Evolutionary conservation across 2,888 invertebrate genomes (phyloP).

Genomic region (Stomorhina lunata): DNA sequence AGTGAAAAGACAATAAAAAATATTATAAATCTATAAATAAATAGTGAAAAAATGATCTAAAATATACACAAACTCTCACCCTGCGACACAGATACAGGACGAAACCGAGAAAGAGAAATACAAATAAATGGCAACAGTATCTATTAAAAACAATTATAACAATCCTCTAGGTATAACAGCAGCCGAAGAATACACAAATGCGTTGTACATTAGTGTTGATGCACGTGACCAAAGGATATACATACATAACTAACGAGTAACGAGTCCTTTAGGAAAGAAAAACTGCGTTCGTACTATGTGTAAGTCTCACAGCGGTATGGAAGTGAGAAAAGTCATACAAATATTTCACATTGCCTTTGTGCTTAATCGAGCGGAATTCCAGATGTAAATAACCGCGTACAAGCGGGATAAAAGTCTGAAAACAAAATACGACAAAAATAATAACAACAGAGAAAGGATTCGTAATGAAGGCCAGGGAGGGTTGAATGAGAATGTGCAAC

Average conservation of each 20-base stretch:
- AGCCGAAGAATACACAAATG: constrained; percentile 1
- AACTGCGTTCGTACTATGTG: background rate
- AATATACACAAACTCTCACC: background rate
- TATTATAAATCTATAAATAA: constrained; percentile 61
- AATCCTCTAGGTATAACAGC: constrained; percentile 38
- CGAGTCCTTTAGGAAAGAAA: background rate
- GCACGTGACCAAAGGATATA: constrained; percentile 53
- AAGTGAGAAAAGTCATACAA: constrained; percentile 67
- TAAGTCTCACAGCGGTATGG: constrained; percentile 23
- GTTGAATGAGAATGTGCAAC: constrained; percentile 39
- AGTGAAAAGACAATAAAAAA: constrained; percentile 54
- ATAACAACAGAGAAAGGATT: constrained; percentile 8
- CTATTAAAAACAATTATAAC: constrained; percentile 65
- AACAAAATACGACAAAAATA: constrained; percentile 6
- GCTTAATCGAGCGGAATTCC: constrained; percentile 70
- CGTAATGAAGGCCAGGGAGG: constrained; percentile 8
- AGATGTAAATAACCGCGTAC: constrained; percentile 66
- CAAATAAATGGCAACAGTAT: constrained; percentile 59
- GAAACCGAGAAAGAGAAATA: background rate
- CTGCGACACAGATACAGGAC: background rate
- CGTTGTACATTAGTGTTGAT: constrained; percentile 25
- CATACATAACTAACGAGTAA: background rate
- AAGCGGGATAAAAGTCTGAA: constrained; percentile 50
- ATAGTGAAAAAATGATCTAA: constrained; percentile 43
- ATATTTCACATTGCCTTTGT: constrained; percentile 60